Conservation (phyloP, 2,888 invertebrate genomes). For the Lepidocyrtinus sp. region DNA sequence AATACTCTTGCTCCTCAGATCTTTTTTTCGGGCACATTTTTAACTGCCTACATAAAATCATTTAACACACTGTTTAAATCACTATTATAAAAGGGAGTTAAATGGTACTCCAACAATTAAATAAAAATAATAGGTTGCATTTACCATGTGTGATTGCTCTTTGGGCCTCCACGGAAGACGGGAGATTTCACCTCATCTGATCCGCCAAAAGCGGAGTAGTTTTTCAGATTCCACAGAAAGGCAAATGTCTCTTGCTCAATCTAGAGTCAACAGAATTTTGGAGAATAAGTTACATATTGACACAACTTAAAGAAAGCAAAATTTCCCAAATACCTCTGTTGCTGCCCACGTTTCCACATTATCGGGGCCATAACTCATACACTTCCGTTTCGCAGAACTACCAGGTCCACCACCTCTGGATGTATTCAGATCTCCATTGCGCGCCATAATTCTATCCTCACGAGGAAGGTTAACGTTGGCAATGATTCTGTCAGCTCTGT, state of each 20-base stretch:
- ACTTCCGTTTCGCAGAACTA: constrained; percentile 60
- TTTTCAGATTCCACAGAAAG: constrained; percentile 66
- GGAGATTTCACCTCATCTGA: constrained; percentile 68
- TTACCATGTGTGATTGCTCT: constrained; percentile 68
- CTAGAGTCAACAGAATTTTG: constrained; percentile 40
- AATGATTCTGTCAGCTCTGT: constrained; percentile 37
- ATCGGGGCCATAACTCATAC: constrained; percentile 65
- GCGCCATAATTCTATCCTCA: constrained; percentile 32
- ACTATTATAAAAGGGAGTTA: not conserved
- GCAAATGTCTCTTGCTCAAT: constrained; percentile 69
- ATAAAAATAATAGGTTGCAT: constrained; percentile 19
- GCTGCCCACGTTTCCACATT: constrained; percentile 68
- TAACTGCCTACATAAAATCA: constrained; percentile 63
- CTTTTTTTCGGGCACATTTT: constrained; percentile 69
- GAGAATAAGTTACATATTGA: no score
- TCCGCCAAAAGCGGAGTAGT: constrained; percentile 63
- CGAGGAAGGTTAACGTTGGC: constrained; percentile 35
- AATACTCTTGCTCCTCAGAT: constrained; percentile 67
- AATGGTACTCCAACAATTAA: not conserved
- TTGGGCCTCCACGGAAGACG: constrained; percentile 66
- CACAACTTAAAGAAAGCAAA: not conserved
- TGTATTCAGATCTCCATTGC: constrained; percentile 40
- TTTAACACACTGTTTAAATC: no score
- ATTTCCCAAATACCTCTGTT: constrained; percentile 62
- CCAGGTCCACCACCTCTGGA: constrained; percentile 15